phyloP scores from a whole-genome alignment of 2,888 invertebrate genomes.

The Rhagium mordax region DNA sequence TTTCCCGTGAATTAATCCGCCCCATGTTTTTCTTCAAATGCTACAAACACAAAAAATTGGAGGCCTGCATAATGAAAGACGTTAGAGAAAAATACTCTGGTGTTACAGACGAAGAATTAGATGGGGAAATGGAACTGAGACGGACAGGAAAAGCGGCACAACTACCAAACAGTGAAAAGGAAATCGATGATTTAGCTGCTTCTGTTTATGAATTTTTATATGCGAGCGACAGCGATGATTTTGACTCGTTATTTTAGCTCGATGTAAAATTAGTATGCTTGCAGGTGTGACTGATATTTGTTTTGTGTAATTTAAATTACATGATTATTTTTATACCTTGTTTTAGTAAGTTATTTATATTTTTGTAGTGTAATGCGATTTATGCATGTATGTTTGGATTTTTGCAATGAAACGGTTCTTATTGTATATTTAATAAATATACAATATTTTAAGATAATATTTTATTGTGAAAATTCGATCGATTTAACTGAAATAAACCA shows the following conservation, averaged over 20 bases:
- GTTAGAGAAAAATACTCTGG: conserved; percentile 76
- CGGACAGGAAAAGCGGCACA: conserved; percentile 73
- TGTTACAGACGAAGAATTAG: conserved; percentile 74
- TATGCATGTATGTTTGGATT: conserved; percentile 61
- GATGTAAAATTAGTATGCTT: neutral
- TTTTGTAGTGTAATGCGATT: conserved; percentile 20
- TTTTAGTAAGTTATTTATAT: conserved; percentile 23
- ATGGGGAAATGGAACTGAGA: conserved; percentile 69
- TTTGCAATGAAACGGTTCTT: conserved; percentile 61
- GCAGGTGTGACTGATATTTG: conserved; percentile 15
- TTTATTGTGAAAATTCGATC: conserved; percentile 67
- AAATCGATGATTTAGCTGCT: conserved; percentile 74
- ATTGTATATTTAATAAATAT: neutral
- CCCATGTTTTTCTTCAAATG: conserved; percentile 84
- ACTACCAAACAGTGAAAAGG: conserved; percentile 69
- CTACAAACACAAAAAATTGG: conserved; percentile 82
- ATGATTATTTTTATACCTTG: conserved; percentile 23
- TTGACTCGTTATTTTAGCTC: conserved; percentile 69
- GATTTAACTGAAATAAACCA: conserved; percentile 13
- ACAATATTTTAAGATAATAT: conserved; percentile 36
- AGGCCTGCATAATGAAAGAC: conserved; percentile 82
- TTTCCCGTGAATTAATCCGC: conserved; percentile 77
- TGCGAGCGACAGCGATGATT: conserved; percentile 73
- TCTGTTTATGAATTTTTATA: conserved; percentile 78
- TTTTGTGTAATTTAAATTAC: neutral